Evolutionary conservation across 2,113 vertebrate species (phyloP), one percentile per base, ranked within the genome.

Genomic region (Chloroceryle aenea): DNA sequence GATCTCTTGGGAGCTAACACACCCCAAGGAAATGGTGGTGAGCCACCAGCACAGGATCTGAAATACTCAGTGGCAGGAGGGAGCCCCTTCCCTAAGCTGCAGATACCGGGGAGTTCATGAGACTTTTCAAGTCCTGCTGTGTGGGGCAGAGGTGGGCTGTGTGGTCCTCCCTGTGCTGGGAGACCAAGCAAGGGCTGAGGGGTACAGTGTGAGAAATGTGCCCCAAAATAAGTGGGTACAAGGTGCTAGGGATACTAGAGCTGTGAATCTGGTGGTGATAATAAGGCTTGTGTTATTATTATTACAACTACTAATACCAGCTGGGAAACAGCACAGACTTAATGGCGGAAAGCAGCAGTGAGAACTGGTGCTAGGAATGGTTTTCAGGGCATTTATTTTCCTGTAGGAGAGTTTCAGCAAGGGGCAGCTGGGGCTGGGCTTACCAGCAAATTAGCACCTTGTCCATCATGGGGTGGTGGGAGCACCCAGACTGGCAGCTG

Each of bases 371-470:
- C 25, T n/a, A 16, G 59, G n/a, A 32, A 48, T 17, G 12, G 4
- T 30, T 64, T 62, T 48, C 10, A 4, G 7, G 36, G 22, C 18
- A 25, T 22, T 43, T 61, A 18, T 79, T 72, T 50, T 34, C 45
- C 66, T 0, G 0, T 12, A 29, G 73, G 53, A 43, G 43, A 8
- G 59, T 62, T 48, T 55, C 19, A 21, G 59, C 22, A 18, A 52
- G 64, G 58, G 64, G 14, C 38, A 38, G 27, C 29, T 26, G 64
- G 25, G 52, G 66, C 66, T 78, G 66, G n/a, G 1, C n/a, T n/a
- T n/a, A n/a, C n/a, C n/a, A n/a, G 36, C 3, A 0, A 14, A 7
- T 3, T 10, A 36, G 12, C 0, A 2, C 23, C 25, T 34, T 0
- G 3, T 22, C 12, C 11, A 23, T 26, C 8, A 2, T 0, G 2